Evolutionary conservation across 1,140 invertebrate genomes (phyloP).

Genomic region (Phymastichus coffea): DNA sequence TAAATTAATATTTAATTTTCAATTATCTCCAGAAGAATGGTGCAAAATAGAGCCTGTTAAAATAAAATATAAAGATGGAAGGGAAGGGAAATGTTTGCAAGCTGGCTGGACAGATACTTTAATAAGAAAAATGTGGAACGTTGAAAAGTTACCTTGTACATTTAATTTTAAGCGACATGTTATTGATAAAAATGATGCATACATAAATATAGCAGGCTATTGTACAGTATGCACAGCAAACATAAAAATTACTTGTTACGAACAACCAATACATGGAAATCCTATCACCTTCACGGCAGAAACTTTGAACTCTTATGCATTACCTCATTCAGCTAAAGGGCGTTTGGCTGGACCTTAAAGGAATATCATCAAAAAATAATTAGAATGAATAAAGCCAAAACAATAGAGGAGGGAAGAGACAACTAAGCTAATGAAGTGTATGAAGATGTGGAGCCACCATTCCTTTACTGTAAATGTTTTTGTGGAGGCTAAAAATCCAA

Average conservation of each 20-base stretch:
- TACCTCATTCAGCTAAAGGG: neutral
- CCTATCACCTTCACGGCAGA: neutral
- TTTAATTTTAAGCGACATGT: conserved; percentile 1
- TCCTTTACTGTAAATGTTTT: neutral
- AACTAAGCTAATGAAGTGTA: neutral
- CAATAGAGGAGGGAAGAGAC: neutral
- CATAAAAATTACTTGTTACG: neutral
- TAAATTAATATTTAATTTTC: neutral
- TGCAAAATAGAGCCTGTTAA: neutral
- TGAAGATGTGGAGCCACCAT: neutral
- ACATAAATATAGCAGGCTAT: neutral
- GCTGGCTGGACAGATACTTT: neutral
- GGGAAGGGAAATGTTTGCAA: neutral
- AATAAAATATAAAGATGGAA: neutral
- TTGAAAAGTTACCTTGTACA: neutral
- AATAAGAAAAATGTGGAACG: neutral
- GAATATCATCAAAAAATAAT: neutral
- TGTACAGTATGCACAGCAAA: neutral
- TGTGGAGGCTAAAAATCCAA: neutral
- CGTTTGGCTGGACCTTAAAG: neutral
- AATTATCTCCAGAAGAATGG: neutral
- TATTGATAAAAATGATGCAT: neutral
- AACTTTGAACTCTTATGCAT: neutral
- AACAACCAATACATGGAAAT: neutral
- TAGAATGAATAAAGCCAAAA: neutral